phyloP scores from a whole-genome alignment of 2,888 invertebrate genomes.

The Scelioninae gen. 1 region DNA sequence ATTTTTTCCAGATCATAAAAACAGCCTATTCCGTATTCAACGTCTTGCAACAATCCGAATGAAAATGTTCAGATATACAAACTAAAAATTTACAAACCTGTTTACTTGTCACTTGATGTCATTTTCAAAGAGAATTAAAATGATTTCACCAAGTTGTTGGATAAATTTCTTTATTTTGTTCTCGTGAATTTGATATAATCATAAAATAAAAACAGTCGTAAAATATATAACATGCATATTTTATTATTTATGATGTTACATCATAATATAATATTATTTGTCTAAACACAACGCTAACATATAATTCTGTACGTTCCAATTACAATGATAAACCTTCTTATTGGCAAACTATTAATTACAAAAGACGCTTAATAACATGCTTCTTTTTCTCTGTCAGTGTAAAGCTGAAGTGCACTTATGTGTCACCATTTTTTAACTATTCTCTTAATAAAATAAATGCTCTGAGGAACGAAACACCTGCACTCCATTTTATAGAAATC shows the following conservation, averaged over 20 bases:
- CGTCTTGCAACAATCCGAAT: constrained; percentile 45
- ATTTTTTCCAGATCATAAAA: constrained; percentile 54
- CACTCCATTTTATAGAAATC: constrained; percentile 38
- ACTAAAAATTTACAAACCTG: too few relatives aligned
- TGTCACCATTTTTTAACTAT: constrained; percentile 59
- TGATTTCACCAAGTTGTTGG: neutral
- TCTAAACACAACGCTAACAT: constrained; percentile 83
- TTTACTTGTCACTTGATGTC: too few relatives aligned
- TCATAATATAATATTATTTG: constrained; percentile 83
- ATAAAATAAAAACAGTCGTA: constrained; percentile 53
- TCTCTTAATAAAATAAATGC: constrained; percentile 75
- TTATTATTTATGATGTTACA: constrained; percentile 81
- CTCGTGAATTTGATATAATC: constrained; percentile 44
- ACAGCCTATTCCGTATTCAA: constrained; percentile 63
- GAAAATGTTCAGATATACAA: neutral
- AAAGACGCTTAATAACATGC: constrained; percentile 76
- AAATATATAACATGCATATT: constrained; percentile 81
- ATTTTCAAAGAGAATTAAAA: neutral
- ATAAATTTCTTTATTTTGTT: constrained; percentile 53
- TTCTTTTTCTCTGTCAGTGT: constrained; percentile 73
- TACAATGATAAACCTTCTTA: constrained; percentile 75
- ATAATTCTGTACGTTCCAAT: constrained; percentile 80
- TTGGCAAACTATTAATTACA: constrained; percentile 79
- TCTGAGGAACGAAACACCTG: constrained; percentile 72
- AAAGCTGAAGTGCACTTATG: constrained; percentile 69